Evolutionary conservation across 1,140 invertebrate genomes (phyloP).

Genomic region (Drosophila biarmipes): DNA sequence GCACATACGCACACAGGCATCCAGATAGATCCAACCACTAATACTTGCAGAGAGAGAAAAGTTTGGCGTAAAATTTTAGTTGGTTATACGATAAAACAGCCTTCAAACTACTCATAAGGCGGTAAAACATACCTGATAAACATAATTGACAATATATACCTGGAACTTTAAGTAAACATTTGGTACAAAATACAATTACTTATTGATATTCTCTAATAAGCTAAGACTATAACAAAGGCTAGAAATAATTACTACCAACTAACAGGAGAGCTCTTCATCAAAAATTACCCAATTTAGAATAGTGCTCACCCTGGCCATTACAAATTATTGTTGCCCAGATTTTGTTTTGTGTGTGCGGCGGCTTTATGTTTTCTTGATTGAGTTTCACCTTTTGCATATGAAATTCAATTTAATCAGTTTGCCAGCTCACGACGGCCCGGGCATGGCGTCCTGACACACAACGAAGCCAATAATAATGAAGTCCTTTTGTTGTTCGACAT

Average conservation of each 20-base stretch:
- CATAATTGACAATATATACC: no score
- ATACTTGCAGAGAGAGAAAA: slow-evolving; percentile 36
- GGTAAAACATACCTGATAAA: no score
- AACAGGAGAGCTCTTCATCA: no score
- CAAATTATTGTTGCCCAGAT: not conserved
- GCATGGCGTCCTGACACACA: slow-evolving; percentile 30
- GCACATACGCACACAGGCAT: slow-evolving; percentile 31
- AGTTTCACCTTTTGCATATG: slow-evolving; percentile 83
- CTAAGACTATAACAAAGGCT: no score
- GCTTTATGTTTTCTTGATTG: slow-evolving; percentile 83
- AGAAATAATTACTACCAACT: not conserved
- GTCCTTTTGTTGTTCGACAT: slow-evolving; percentile 78
- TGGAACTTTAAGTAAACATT: no score
- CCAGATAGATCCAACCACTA: slow-evolving; percentile 36
- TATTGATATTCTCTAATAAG: no score
- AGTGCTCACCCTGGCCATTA: not conserved
- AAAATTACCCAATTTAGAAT: no score
- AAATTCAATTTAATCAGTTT: slow-evolving; percentile 83
- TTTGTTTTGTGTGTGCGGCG: slow-evolving; percentile 7
- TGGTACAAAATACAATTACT: no score
- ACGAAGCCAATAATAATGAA: slow-evolving; percentile 79
- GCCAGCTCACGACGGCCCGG: slow-evolving; percentile 54
- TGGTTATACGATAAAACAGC: no score
- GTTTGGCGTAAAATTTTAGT: no score
- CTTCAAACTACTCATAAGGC: no score